Conservation (phyloP, 2,888 invertebrate species). For the Cosmia trapezina region DNA sequence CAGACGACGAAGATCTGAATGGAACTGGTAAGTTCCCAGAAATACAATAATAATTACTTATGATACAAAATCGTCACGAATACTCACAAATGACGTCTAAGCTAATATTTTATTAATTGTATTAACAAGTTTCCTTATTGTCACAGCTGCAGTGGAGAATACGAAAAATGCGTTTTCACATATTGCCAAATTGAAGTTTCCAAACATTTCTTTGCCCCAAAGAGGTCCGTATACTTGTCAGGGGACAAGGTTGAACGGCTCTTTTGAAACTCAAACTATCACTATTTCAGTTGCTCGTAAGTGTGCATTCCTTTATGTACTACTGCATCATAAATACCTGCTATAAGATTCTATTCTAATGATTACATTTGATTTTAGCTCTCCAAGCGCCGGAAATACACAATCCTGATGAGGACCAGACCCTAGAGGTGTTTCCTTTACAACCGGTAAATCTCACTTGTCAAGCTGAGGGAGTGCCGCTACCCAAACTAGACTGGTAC, state of each 20-base stretch:
- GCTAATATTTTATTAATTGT: neutral
- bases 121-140: constrained; percentile 43
- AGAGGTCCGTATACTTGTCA: constrained; percentile 78
- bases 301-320: neutral
- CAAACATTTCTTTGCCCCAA: constrained; percentile 70
- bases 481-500: constrained; percentile 92
- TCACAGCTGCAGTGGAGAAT: constrained; percentile 68
- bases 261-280: constrained; percentile 64
- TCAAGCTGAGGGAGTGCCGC: constrained; percentile 90
- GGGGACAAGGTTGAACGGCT: constrained; percentile 66
- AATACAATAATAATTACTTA: neutral
- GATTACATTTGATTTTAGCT: constrained; percentile 63
- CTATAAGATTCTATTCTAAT: neutral
- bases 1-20: constrained; percentile 56
- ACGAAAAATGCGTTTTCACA: constrained; percentile 72
- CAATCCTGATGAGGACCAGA: constrained; percentile 66
- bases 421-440: constrained; percentile 69
- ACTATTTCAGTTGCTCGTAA: constrained; percentile 78
- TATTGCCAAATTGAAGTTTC: constrained; percentile 76
- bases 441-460: constrained; percentile 86
- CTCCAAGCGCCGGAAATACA: constrained; percentile 68
- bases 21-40: constrained; percentile 66
- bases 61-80: neutral
- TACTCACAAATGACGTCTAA: neutral
- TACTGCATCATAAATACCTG: neutral